Evolutionary conservation across 2,113 vertebrate species (phyloP).

Genomic region (Vulpes lagopus): DNA sequence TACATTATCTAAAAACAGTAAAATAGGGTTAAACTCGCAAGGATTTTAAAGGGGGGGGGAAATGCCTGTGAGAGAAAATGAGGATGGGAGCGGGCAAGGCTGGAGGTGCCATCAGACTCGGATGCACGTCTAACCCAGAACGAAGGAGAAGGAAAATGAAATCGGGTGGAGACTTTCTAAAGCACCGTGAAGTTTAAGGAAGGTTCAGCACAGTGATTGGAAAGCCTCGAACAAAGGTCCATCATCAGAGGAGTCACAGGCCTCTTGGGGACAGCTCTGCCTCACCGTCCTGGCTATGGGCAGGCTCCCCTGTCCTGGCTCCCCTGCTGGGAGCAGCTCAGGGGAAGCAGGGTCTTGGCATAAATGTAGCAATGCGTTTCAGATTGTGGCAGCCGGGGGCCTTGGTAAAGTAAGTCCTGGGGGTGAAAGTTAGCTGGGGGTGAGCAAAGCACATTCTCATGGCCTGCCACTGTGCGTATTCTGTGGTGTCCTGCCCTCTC

Average conservation of each 20-base stretch:
- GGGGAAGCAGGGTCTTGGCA: neutral
- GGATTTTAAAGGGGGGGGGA: neutral
- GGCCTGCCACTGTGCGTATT: neutral
- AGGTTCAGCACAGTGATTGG: neutral
- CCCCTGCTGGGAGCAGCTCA: neutral
- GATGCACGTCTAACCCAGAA: neutral
- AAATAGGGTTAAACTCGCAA: neutral
- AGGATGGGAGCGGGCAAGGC: neutral
- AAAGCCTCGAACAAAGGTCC: neutral
- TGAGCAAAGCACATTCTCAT: neutral
- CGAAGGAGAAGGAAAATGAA: neutral
- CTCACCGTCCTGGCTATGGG: neutral
- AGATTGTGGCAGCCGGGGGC: neutral
- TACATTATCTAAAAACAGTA: neutral
- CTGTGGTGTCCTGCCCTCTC: neutral
- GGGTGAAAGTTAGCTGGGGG: neutral
- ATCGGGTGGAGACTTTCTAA: neutral
- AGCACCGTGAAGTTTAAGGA: neutral
- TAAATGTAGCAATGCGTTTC: neutral
- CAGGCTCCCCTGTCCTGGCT: too few relatives aligned
- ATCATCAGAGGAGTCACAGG: neutral
- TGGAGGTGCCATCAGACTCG: neutral
- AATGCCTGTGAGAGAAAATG: neutral
- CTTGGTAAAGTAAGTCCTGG: neutral
- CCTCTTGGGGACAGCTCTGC: neutral